Conservation (phyloP, 1,140 invertebrate species). For the Pseudomyrmex pallidus region DNA sequence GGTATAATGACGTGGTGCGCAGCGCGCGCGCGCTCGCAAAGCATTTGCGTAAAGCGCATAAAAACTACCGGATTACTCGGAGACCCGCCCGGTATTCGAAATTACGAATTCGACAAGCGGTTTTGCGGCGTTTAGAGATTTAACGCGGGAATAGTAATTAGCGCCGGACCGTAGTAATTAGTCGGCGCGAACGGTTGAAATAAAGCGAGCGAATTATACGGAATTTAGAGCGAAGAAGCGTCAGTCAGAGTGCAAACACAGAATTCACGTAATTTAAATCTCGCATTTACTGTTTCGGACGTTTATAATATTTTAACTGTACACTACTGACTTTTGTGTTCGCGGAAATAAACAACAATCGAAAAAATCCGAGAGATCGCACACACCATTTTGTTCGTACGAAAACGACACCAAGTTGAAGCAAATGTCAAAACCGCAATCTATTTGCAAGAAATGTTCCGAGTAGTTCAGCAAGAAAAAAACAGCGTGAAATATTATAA, state of each 20-base stretch:
- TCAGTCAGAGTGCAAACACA: too few species aligned
- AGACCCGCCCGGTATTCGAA: neutral
- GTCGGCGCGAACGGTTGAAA: neutral
- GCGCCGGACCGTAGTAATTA: neutral
- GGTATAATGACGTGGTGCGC: conserved; percentile 6
- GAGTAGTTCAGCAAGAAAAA: too few species aligned
- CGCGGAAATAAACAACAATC: too few species aligned
- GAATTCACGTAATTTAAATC: neutral
- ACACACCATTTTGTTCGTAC: too few species aligned
- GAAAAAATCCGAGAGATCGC: too few species aligned
- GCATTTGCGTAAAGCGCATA: conserved; percentile 28
- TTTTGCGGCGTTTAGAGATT: conserved; percentile 26
- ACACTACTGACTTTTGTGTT: too few species aligned
- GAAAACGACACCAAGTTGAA: too few species aligned
- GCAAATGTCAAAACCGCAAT: too few species aligned
- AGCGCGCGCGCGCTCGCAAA: neutral
- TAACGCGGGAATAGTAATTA: conserved; percentile 29
- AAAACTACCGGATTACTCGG: conserved; percentile 25
- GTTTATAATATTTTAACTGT: too few species aligned
- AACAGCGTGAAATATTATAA: too few species aligned
- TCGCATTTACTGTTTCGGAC: too few species aligned
- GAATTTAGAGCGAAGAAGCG: neutral
- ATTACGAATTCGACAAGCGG: conserved; percentile 42
- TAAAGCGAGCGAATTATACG: neutral
- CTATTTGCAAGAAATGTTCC: too few species aligned